Conservation (phyloP, 2,113 vertebrate genomes). For the Circaetus cinerascens region DNA sequence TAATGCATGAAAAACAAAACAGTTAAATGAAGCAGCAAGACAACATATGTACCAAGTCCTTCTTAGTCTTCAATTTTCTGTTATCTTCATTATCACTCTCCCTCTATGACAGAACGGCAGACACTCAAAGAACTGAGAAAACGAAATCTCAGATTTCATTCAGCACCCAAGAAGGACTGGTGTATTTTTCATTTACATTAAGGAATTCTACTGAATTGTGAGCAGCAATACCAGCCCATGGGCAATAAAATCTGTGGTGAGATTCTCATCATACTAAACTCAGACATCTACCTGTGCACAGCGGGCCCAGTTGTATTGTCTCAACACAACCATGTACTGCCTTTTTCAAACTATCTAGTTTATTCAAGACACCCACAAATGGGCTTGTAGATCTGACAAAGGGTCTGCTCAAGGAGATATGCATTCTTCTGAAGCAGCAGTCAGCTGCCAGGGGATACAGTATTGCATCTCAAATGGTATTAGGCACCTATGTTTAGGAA, state of each 20-base stretch:
- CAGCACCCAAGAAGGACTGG: neutral
- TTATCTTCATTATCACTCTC: slow-evolving; percentile 5
- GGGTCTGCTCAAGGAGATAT: neutral
- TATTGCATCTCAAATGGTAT: neutral
- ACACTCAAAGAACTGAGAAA: neutral
- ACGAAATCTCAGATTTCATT: slow-evolving; percentile 1
- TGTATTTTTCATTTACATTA: neutral
- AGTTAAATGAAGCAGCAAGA: slow-evolving; percentile 34
- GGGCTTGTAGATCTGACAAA: neutral
- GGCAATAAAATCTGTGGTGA: neutral
- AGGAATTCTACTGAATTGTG: neutral
- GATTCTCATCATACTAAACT: neutral
- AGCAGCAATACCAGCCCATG: neutral
- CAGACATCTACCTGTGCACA: neutral
- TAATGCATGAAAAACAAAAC: neutral
- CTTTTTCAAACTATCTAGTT: neutral
- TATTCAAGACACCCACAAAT: neutral
- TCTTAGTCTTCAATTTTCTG: neutral
- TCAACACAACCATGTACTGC: neutral
- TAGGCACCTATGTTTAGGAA: neutral
- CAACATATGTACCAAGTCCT: slow-evolving; percentile 4
- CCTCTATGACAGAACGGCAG: neutral
- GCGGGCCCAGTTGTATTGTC: neutral
- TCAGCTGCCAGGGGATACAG: neutral
- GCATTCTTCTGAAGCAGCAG: neutral